These are phyloP conservation scores for Neoitamus cyanurus DNA, from an alignment of 2,888 invertebrate species.

Conservation along the genomic window DNA sequence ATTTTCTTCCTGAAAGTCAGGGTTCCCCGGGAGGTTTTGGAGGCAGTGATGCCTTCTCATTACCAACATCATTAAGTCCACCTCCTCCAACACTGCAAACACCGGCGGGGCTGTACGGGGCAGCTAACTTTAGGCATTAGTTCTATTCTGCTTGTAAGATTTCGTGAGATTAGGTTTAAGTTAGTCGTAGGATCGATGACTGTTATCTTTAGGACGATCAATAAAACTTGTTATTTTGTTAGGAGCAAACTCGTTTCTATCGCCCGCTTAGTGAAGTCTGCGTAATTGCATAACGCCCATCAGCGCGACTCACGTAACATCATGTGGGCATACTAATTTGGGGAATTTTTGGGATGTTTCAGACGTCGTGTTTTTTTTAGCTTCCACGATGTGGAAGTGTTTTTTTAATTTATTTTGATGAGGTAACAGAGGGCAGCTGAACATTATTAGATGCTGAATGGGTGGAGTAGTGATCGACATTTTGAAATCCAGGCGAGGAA, in stretches of 20 bases:
- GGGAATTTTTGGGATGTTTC: background rate
- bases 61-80: background rate
- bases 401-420: background rate
- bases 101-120: background rate
- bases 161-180: background rate
- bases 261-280: background rate
- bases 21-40: background rate
- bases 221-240: slow-evolving; percentile 13
- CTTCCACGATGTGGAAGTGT: background rate
- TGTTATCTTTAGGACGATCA: slow-evolving; percentile 4
- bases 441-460: background rate
- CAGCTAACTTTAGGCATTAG: slow-evolving; percentile 11
- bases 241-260: background rate
- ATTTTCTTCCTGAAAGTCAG: background rate
- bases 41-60: background rate
- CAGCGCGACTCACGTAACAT: background rate
- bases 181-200: slow-evolving; percentile 4
- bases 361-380: background rate
- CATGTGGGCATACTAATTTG: background rate
- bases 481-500: background rate
- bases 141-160: too few relatives aligned
- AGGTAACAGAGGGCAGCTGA: background rate
- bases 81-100: background rate
- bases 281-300: background rate
- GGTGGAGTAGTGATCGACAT: background rate